A percentile compares a stretch with the other conserved stretches of the same genome.
These are phyloP conservation scores for Sebastes goodei DNA, from an alignment of 2,797 vertebrate genomes.

Conservation along the genomic window DNA sequence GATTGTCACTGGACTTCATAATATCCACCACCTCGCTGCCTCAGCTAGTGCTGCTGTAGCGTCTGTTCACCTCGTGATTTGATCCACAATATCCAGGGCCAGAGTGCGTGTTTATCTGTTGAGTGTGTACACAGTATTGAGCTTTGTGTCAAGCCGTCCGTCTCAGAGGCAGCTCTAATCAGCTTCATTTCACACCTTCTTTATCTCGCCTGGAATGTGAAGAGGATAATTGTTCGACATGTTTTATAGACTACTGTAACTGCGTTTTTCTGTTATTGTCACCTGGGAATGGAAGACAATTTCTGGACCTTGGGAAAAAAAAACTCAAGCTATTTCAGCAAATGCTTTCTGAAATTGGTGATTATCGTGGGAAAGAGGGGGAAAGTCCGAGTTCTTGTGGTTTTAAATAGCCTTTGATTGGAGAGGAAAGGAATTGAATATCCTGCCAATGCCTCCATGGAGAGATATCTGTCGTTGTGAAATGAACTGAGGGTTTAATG, in stretches of 20 bases:
- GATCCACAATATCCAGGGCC: constrained; percentile 51
- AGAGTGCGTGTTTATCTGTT: constrained; percentile 52
- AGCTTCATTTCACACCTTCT: constrained; percentile 37
- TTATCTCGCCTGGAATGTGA: constrained; percentile 30
- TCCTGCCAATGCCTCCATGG: not conserved
- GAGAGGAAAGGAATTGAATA: not conserved
- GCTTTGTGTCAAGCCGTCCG: constrained; percentile 33
- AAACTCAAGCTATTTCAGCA: not conserved
- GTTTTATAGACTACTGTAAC: not conserved
- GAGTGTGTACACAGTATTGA: constrained; percentile 52
- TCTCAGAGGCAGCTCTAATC: constrained; percentile 45
- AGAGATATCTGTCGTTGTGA: constrained; percentile 12
- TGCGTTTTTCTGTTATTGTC: constrained; percentile 1
- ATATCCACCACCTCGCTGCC: not conserved
- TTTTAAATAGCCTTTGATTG: constrained; percentile 24
- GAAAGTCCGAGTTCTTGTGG: not conserved
- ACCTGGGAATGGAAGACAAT: not conserved
- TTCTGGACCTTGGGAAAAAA: not conserved
- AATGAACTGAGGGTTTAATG: constrained; percentile 30
- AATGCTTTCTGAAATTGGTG: constrained; percentile 14
- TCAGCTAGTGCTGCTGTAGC: not conserved
- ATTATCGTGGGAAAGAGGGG: not conserved
- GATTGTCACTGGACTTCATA: constrained; percentile 38
- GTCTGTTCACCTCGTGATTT: constrained; percentile 60
- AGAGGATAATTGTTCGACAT: constrained; percentile 24